These are phyloP conservation scores for Siniperca undulata DNA, from an alignment of 2,797 vertebrate genomes.

Conservation along the genomic window DNA sequence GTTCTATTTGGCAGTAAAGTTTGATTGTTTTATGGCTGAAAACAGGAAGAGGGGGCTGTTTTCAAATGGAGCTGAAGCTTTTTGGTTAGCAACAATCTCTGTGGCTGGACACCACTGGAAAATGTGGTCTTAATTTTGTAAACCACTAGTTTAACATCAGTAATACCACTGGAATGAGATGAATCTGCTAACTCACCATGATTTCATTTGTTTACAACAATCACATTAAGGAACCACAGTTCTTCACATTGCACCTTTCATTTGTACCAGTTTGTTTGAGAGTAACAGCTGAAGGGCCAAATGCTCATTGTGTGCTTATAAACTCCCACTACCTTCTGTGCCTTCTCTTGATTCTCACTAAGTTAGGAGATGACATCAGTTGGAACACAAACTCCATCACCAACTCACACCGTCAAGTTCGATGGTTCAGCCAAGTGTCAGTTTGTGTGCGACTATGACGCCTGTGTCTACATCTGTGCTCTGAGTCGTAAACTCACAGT, in stretches of 20 bases:
- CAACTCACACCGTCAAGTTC: constrained; percentile 7
- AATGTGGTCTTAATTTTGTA: constrained; percentile 16
- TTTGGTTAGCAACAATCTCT: constrained; percentile 9
- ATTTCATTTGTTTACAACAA: constrained; percentile 25
- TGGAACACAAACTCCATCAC: constrained; percentile 27
- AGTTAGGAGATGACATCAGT: constrained; percentile 35
- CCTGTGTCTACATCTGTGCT: constrained; percentile 23
- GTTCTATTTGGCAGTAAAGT: constrained; percentile 25
- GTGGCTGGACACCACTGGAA: constrained; percentile 2
- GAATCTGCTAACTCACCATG: not conserved
- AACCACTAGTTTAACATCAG: constrained; percentile 1
- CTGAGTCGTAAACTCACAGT: constrained; percentile 1
- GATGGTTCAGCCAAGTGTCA: constrained; percentile 53
- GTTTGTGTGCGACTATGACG: constrained; percentile 30
- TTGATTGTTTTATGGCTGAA: constrained; percentile 47
- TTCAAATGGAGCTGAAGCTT: constrained; percentile 18
- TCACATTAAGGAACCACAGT: constrained; percentile 1
- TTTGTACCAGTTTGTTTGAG: constrained; percentile 31
- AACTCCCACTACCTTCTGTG: constrained; percentile 67
- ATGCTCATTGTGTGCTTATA: constrained; percentile 45
- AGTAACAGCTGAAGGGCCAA: constrained; percentile 53
- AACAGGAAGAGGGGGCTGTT: constrained; percentile 36
- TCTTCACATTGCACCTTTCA: constrained; percentile 22
- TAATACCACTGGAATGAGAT: not conserved
- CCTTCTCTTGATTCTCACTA: constrained; percentile 35